Evolutionary conservation across 2,888 invertebrate species (phyloP).

Genomic region (Vesta saturnalis): DNA sequence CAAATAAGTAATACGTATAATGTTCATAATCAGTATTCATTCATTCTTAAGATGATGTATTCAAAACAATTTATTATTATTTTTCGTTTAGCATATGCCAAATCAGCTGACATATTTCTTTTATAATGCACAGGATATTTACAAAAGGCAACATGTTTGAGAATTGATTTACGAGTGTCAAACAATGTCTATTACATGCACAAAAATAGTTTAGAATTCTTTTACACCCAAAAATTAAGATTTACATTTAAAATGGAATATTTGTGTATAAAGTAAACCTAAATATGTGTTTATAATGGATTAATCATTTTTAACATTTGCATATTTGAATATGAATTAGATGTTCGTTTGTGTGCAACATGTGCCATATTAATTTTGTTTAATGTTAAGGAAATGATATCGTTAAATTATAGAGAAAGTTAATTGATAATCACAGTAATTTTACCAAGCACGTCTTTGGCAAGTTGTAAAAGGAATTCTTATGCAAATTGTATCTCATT

Average conservation of each 20-base stretch:
- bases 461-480: slow-evolving; percentile 30
- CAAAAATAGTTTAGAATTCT: too few relatives aligned
- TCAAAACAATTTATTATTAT: too few relatives aligned
- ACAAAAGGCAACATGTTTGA: too few relatives aligned
- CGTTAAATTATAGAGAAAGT: slow-evolving; percentile 38
- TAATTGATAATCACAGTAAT: slow-evolving; percentile 42
- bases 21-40: too few relatives aligned
- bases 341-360: slow-evolving; percentile 42
- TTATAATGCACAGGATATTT: too few relatives aligned
- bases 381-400: slow-evolving; percentile 29
- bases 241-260: neutral
- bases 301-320: slow-evolving; percentile 46
- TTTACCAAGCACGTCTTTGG: slow-evolving; percentile 34
- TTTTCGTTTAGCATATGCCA: too few relatives aligned
- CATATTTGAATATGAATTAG: slow-evolving; percentile 45
- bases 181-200: too few relatives aligned
- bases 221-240: neutral
- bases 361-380: slow-evolving; percentile 38
- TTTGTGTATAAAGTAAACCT: neutral
- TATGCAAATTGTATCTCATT: slow-evolving; percentile 29
- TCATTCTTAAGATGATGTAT: too few relatives aligned
- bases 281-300: slow-evolving; percentile 26
- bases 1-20: too few relatives aligned
- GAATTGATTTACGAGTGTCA: too few relatives aligned
- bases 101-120: too few relatives aligned